Evolutionary conservation across 2,888 invertebrate species (phyloP).

Genomic region (Athalia rosae): DNA sequence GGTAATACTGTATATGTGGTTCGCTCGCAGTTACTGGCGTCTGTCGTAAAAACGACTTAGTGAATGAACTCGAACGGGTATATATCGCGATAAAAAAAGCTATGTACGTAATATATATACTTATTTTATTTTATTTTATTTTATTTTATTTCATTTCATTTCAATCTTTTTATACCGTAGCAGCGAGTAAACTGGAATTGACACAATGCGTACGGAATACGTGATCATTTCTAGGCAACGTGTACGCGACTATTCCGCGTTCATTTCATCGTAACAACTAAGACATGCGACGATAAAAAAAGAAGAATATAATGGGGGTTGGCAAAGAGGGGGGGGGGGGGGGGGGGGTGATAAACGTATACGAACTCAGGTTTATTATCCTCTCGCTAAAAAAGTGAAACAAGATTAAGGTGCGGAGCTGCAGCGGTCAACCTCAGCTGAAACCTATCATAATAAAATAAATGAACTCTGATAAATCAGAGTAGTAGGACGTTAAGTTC

Average conservation of each 20-base stretch:
- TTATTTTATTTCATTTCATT: conserved; percentile 37
- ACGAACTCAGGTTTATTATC: no score
- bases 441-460: no score
- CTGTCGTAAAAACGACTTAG: conserved; percentile 61
- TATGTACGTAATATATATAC: conserved; percentile 33
- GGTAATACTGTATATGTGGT: no score
- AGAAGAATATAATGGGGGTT: not conserved
- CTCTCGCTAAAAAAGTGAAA: no score
- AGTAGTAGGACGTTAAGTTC: no score
- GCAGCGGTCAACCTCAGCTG: no score
- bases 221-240: conserved; percentile 59
- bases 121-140: conserved; percentile 43
- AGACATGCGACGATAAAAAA: not conserved
- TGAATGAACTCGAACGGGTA: conserved; percentile 63
- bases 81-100: conserved; percentile 43
- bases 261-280: conserved; percentile 15
- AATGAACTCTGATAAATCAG: no score
- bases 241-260: conserved; percentile 33
- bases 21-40: conserved; percentile 33
- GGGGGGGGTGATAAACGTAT: no score
- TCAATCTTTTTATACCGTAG: conserved; percentile 32
- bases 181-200: conserved; percentile 58
- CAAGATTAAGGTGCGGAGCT: no score
- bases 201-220: conserved; percentile 64
- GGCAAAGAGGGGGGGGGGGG: not conserved